Base-by-base conservation (phyloP, 2,888 invertebrate genomes). In the Neuroscelio doddi region DNA sequence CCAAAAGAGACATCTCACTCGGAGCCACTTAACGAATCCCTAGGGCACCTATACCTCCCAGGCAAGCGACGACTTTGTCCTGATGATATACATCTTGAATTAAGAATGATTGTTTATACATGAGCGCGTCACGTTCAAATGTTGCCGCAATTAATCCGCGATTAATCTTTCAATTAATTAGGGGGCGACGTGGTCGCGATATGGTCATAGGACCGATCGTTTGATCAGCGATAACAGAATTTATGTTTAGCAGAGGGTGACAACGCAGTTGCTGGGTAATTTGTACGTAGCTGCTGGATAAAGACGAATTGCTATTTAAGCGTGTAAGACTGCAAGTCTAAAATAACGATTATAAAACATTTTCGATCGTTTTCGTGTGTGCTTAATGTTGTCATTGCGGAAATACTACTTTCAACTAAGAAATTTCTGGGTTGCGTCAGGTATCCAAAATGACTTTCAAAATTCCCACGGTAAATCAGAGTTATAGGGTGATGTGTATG, bases 391-490 rank as follows among this genome's bases (percentile, higher is more conserved):
- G n/a, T n/a, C n/a, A n/a, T n/a, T n/a, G n/a, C n/a, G n/a, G n/a
- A n/a, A n/a, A n/a, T n/a, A n/a, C n/a, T n/a, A n/a, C n/a, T n/a
- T n/a, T n/a, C n/a, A n/a, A n/a, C n/a, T n/a, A n/a, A n/a, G n/a
- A n/a, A 73, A 76, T 77, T 74, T 62, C 64, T 55, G 71, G 70
- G 73, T 69, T 73, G 62, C 62, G 53, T 46, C 63, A 69, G 70
- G 71, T 75, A 73, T 72, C 66, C 68, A 59, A 65, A 72, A 76
- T 71, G 77, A 79, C 73, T 80, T 77, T 78, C 70, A 70, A 78
- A 79, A 81, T 83, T 84, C 84, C 76, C 84, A 84, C 84, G 81
- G 82, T 84, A 83, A 84, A 84, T 84, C 83, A 84, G 77, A 72
- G 80, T 78, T 81, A 76, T 72, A 62, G 82, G 81, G 80, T 81